Evolutionary conservation across 2,888 invertebrate genomes (phyloP).

Genomic region (Patella ulyssiponensis): DNA sequence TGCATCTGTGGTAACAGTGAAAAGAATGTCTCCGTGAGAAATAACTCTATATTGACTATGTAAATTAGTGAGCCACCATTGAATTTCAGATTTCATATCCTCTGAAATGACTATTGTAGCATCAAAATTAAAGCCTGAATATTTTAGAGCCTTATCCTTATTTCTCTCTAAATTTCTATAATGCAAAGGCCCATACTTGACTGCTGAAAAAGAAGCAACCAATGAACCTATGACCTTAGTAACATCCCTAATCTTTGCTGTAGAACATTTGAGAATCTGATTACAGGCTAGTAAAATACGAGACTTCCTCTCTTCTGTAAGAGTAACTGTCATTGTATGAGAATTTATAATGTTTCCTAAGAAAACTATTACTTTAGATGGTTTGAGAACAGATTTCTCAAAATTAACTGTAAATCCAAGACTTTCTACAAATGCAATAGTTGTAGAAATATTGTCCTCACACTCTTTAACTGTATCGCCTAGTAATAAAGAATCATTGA

Average conservation of each 20-base stretch:
- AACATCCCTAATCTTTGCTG: background rate
- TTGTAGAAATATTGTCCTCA: background rate
- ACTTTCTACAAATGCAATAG: background rate
- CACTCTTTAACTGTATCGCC: background rate
- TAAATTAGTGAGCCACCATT: too few species aligned
- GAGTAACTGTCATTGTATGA: background rate
- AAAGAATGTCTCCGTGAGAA: background rate
- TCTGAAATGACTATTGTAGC: too few species aligned
- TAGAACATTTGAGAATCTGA: background rate
- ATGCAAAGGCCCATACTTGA: background rate
- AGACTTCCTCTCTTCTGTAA: background rate
- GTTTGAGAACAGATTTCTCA: background rate
- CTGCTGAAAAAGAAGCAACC: background rate
- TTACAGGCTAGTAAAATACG: background rate
- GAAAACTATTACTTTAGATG: background rate
- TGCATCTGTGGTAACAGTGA: background rate
- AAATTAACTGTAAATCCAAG: background rate
- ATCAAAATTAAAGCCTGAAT: background rate
- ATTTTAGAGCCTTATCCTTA: background rate
- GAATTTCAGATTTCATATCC: too few species aligned
- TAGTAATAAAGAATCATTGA: conserved; percentile 1
- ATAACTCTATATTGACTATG: background rate
- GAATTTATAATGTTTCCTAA: background rate
- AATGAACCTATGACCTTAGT: background rate
- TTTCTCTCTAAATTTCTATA: background rate